phyloP scores from a whole-genome alignment of 1,140 invertebrate genomes.

The Arion vulgaris region DNA sequence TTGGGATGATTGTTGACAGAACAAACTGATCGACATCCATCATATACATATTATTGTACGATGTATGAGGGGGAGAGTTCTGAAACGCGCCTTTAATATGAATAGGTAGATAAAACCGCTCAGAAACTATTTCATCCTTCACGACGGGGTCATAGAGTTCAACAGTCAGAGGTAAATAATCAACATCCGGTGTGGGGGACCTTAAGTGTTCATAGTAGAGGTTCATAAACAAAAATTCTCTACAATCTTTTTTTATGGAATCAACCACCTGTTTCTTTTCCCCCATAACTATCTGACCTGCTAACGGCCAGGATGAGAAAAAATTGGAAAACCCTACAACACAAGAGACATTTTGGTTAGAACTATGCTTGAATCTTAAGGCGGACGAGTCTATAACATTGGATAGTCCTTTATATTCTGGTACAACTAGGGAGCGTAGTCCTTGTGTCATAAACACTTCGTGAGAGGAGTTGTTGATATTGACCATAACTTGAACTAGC shows the following conservation, averaged over 20 bases:
- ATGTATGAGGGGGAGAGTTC: slow-evolving; percentile 65
- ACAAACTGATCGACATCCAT: slow-evolving; percentile 70
- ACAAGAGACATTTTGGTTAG: slow-evolving; percentile 63
- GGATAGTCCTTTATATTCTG: slow-evolving; percentile 64
- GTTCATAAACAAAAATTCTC: slow-evolving; percentile 66
- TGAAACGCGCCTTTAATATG: slow-evolving; percentile 67
- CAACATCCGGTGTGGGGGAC: slow-evolving; percentile 67
- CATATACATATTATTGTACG: slow-evolving; percentile 64
- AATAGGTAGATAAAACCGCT: slow-evolving; percentile 65
- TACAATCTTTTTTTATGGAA: slow-evolving; percentile 61
- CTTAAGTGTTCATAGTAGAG: slow-evolving; percentile 68
- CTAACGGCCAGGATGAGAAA: slow-evolving; percentile 61
- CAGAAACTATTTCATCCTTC: slow-evolving; percentile 56
- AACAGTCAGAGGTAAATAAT: slow-evolving; percentile 69
- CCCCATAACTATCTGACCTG: slow-evolving; percentile 64
- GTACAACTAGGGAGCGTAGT: slow-evolving; percentile 60
- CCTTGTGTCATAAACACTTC: slow-evolving; percentile 62
- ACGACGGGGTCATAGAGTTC: slow-evolving; percentile 62
- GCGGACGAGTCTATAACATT: slow-evolving; percentile 66
- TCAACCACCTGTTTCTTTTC: slow-evolving; percentile 50
- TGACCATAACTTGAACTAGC: slow-evolving; percentile 60
- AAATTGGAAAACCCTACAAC: slow-evolving; percentile 64
- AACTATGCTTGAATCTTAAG: slow-evolving; percentile 61
- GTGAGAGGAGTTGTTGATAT: slow-evolving; percentile 61
- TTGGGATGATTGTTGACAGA: slow-evolving; percentile 64